These are phyloP conservation scores for Arvicanthis niloticus DNA, from an alignment of 2,113 vertebrate species.

Conservation along the genomic window DNA sequence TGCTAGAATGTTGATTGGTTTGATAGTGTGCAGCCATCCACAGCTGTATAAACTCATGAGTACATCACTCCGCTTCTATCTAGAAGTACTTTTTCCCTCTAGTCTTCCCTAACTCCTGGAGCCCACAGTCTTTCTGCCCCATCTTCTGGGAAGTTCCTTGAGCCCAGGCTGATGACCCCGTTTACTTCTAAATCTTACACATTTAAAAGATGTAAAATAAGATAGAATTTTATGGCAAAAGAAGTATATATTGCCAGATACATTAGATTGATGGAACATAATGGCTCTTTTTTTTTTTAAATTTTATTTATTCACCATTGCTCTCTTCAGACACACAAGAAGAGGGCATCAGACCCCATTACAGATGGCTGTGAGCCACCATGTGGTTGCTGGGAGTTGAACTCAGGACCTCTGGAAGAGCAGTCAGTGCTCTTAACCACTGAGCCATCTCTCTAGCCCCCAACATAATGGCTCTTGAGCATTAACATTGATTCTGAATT, in stretches of 20 bases:
- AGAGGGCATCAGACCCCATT: no score
- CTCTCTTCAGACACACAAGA: no score
- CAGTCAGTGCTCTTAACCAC: no score
- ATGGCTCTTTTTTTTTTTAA: no score
- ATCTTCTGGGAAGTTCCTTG: background rate
- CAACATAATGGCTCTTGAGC: background rate
- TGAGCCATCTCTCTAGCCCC: no score
- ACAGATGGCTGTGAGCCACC: no score
- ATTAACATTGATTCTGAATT: constrained; percentile 1
- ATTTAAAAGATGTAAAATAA: constrained; percentile 15
- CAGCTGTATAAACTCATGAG: background rate
- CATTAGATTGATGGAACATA: background rate
- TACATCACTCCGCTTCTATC: background rate
- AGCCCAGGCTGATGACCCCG: background rate
- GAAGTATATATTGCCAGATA: constrained; percentile 1
- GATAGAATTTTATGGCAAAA: constrained; percentile 3
- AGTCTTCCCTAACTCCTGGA: background rate
- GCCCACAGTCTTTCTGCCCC: background rate
- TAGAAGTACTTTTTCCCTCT: background rate
- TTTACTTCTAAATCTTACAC: background rate
- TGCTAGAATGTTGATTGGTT: background rate
- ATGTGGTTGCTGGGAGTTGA: no score
- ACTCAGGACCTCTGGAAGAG: no score
- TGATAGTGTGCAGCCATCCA: background rate
- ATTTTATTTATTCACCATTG: no score